Evolutionary conservation across 2,113 vertebrate species (phyloP), one percentile per base, ranked within the genome.

Genomic region (Pomatostomus ruficeps): DNA sequence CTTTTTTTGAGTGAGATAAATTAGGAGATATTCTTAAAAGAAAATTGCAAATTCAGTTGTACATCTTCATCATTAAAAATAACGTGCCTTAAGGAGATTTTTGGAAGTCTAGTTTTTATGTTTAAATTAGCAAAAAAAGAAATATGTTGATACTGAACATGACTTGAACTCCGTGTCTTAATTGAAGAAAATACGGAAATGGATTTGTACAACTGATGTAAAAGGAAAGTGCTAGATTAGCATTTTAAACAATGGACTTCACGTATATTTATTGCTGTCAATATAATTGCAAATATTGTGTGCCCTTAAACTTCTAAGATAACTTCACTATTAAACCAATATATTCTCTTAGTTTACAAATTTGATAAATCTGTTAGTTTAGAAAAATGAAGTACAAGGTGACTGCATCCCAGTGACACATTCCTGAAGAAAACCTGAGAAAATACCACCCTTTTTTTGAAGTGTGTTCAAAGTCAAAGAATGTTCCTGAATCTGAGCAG

Each of bases 151-250:
- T 92, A 83, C 16, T 12, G 2, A 18, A 26, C 35, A 31, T 74
- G 62, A 83, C 45, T 94, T 90, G 86, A 88, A 58, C 65, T 92
- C 35, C 68, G 26, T 66, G 48, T 65, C 81, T 96, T 74, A 66
- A 2, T 13, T 76, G 31, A 96, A 92, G 72, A 91, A 91, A 94
- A 92, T 49, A 23, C 94, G 81, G 45, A 90, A 92, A 93, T 61
- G 61, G 48, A 86, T 93, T 96, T 91, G 11, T 74, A 57, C 46
- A 92, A 85, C 43, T 79, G 20, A 49, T 75, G 17, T 42, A 92
- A 70, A 89, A 95, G 10, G 35, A 78, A 76, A 67, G 65, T 65
- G 22, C 31, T 87, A 74, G 43, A 61, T 90, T 42, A 58, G 20
- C 51, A 93, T 80, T 86, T 93, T 58, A 86, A 28, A 62, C 74